phyloP scores from a whole-genome alignment of 2,113 vertebrate species.

The Thomomys bottae region DNA sequence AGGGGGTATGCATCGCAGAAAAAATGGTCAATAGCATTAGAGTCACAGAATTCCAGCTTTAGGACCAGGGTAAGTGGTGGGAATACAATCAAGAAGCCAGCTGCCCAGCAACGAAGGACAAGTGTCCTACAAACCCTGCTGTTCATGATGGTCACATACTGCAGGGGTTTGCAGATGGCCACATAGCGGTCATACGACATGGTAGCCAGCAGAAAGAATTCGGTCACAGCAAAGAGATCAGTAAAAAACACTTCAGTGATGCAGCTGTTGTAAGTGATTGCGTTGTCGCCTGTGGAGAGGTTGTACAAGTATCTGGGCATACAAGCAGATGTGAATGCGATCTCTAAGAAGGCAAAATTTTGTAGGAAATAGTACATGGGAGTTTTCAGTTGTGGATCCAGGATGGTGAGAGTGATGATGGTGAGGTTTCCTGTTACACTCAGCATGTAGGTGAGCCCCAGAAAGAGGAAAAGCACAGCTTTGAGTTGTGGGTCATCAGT shows the following conservation, averaged over 20 bases:
- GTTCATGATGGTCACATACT: slow-evolving; percentile 57
- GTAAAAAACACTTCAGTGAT: slow-evolving; percentile 53
- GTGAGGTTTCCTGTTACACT: slow-evolving; percentile 53
- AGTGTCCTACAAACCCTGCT: background rate
- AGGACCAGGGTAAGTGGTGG: slow-evolving; percentile 38
- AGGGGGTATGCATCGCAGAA: slow-evolving; percentile 21
- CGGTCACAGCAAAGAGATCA: slow-evolving; percentile 43
- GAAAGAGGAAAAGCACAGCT: slow-evolving; percentile 47
- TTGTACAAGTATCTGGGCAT: slow-evolving; percentile 67
- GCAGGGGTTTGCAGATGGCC: slow-evolving; percentile 62
- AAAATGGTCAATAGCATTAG: slow-evolving; percentile 54
- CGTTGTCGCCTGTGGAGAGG: slow-evolving; percentile 44
- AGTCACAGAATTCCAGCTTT: slow-evolving; percentile 55
- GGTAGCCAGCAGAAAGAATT: slow-evolving; percentile 69
- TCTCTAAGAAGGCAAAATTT: slow-evolving; percentile 73
- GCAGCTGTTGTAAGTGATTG: slow-evolving; percentile 58
- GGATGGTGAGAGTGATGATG: slow-evolving; percentile 47
- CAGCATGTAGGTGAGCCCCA: slow-evolving; percentile 46
- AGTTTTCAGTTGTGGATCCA: slow-evolving; percentile 53
- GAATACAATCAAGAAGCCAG: slow-evolving; percentile 36
- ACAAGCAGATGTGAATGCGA: slow-evolving; percentile 71
- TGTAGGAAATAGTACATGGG: slow-evolving; percentile 75
- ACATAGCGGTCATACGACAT: slow-evolving; percentile 76
- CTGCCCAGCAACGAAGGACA: slow-evolving; percentile 21
- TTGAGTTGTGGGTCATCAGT: slow-evolving; percentile 42